Conservation (phyloP, 2,113 vertebrate species). For the Syngnathus floridae region DNA sequence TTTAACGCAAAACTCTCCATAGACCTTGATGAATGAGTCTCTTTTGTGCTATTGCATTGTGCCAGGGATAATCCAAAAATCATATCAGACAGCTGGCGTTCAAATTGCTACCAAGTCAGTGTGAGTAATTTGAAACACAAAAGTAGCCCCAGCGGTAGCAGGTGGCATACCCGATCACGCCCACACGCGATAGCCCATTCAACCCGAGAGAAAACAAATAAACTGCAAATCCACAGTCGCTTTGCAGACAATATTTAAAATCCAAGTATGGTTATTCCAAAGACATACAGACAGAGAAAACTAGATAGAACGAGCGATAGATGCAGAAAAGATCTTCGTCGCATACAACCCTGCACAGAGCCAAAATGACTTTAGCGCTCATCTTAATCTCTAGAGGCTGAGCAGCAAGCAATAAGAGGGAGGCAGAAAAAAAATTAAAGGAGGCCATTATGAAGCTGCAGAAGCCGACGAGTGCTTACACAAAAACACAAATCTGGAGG, state of each 20-base stretch:
- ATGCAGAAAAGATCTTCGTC: not conserved
- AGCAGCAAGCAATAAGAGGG: conserved; percentile 15
- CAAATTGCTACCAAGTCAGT: conserved; percentile 41
- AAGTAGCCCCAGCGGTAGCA: conserved; percentile 29
- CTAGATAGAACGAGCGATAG: not conserved
- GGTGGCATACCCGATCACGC: conserved; percentile 18
- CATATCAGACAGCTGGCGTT: conserved; percentile 47
- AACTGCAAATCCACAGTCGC: not conserved
- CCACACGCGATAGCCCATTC: not conserved
- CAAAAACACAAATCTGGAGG: conserved; percentile 2
- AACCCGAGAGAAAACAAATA: not conserved
- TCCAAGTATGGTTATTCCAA: not conserved
- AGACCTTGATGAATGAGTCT: conserved; percentile 20
- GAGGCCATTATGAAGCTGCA: conserved; percentile 3
- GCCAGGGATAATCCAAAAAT: conserved; percentile 40
- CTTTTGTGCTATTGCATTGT: not conserved
- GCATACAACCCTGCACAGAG: conserved; percentile 24
- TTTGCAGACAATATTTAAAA: not conserved
- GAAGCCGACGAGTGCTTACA: not conserved
- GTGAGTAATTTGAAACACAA: conserved; percentile 43
- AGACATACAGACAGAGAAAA: not conserved
- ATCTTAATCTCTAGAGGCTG: conserved; percentile 19
- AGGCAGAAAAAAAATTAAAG: conserved; percentile 6
- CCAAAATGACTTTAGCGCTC: conserved; percentile 26
- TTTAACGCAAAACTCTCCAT: not conserved